Evolutionary conservation across 2,888 invertebrate species (phyloP), one percentile per base, ranked within the genome.

Genomic region (Zaprionus obscuricornis): DNA sequence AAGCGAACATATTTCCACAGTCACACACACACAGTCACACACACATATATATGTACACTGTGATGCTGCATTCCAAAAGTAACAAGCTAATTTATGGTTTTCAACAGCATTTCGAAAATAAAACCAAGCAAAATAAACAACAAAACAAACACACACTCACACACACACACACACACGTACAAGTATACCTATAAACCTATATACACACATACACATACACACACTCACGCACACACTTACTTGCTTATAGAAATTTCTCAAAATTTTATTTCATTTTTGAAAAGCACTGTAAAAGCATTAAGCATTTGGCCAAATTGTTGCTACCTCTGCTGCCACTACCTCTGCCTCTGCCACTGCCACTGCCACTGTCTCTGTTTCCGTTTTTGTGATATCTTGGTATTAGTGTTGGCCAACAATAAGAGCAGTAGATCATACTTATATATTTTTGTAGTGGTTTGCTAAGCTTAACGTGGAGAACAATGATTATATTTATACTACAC

Each of bases 391-490:
- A n/a, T n/a, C n/a, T n/a, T n/a, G n/a, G n/a, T n/a, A 29, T n/a
- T n/a, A n/a, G n/a, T n/a, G 36, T 46, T 59, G 71, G 60, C 62
- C 56, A 66, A 36, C 50, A 57, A 37, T 14, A 56, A 60, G 59
- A 73, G 69, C 66, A 57, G n/a, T n/a, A n/a, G n/a, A n/a, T n/a
- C n/a, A 67, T 58, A 56, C 39, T 13, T 47, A 58, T 27, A 34
- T 7, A 7, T 68, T 86, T 85, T 87, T 87, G 86, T 88, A 87
- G 87, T 86, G 75, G 87, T 79, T 87, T 88, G 88, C 87, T 75
- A 88, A 84, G 75, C 76, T 74, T 72, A 78, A 70, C 59, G 75
- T 60, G 64, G 57, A 66, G 56, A 56, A 63, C 16, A 66, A 46
- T 46, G 54, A 68, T 62, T 76, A 85, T 79, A 68, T 74, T 71